A percentile compares a stretch with the other conserved stretches of the same genome.
phyloP scores from a whole-genome alignment of 2,888 invertebrate species.

The Metacarcinus magister region DNA sequence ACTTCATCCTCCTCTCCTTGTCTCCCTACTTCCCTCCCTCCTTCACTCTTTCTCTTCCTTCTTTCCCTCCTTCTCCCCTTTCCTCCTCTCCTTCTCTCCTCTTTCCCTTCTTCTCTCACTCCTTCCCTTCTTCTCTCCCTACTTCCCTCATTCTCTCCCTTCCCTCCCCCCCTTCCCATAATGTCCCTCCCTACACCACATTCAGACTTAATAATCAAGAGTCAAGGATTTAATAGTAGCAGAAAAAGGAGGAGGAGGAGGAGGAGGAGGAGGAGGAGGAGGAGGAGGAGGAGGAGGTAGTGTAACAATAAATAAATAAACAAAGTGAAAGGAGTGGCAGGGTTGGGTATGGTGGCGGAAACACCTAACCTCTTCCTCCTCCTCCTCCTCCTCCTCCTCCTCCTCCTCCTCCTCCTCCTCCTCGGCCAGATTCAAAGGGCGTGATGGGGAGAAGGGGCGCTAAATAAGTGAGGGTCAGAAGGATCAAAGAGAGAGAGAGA shows the following conservation, averaged over 20 bases:
- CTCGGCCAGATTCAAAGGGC: background rate
- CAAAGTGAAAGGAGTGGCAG: constrained; percentile 41
- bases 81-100: background rate
- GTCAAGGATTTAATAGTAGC: background rate
- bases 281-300: background rate
- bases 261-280: background rate
- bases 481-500: constrained; percentile 4
- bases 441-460: background rate
- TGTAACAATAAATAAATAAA: constrained; percentile 17
- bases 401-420: constrained; percentile 30
- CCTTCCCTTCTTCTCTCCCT: background rate
- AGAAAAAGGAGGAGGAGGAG: background rate
- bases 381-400: background rate
- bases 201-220: constrained; percentile 16
- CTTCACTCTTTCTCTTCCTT: background rate
- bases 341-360: constrained; percentile 14
- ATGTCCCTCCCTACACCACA: background rate
- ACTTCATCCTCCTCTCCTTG: background rate
- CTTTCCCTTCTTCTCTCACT: background rate
- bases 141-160: background rate
- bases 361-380: background rate
- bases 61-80: background rate
- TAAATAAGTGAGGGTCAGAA: background rate
- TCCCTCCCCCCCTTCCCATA: background rate
- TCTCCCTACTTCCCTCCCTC: background rate